Conservation (phyloP, 2,888 invertebrate species). For the Drosophila pseudotalamancana region DNA sequence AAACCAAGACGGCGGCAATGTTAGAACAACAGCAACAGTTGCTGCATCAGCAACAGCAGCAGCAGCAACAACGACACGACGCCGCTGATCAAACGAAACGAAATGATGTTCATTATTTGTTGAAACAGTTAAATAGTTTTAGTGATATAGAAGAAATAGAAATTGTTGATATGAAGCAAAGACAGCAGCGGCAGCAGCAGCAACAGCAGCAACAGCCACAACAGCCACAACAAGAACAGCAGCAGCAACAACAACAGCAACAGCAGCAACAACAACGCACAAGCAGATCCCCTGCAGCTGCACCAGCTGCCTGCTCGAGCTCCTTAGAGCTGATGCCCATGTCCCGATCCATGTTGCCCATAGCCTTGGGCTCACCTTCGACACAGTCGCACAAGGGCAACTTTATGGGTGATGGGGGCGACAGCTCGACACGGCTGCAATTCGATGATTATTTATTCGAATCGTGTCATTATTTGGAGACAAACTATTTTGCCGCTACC, state of each 20-base stretch:
- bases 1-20: constrained; percentile 60
- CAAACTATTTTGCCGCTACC: constrained; percentile 83
- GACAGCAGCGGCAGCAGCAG: constrained; percentile 71
- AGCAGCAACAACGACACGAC: constrained; percentile 56
- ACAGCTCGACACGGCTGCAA: constrained; percentile 70
- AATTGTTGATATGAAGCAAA: constrained; percentile 84
- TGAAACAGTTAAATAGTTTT: constrained; percentile 85
- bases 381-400: constrained; percentile 80
- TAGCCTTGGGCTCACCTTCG: constrained; percentile 69
- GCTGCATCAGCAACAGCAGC: constrained; percentile 26
- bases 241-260: constrained; percentile 7
- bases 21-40: constrained; percentile 31
- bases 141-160: constrained; percentile 85
- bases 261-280: constrained; percentile 46
- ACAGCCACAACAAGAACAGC: constrained; percentile 29
- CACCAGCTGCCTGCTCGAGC: constrained; percentile 75
- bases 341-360: constrained; percentile 51
- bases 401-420: constrained; percentile 50
- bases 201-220: constrained; percentile 48
- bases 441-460: constrained; percentile 83
- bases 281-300: constrained; percentile 37
- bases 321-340: constrained; percentile 78
- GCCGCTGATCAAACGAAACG: constrained; percentile 84
- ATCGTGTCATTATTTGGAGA: constrained; percentile 84
- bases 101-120: constrained; percentile 85